phyloP scores from a whole-genome alignment of 2,113 vertebrate genomes.

The Varanus komodoensis region DNA sequence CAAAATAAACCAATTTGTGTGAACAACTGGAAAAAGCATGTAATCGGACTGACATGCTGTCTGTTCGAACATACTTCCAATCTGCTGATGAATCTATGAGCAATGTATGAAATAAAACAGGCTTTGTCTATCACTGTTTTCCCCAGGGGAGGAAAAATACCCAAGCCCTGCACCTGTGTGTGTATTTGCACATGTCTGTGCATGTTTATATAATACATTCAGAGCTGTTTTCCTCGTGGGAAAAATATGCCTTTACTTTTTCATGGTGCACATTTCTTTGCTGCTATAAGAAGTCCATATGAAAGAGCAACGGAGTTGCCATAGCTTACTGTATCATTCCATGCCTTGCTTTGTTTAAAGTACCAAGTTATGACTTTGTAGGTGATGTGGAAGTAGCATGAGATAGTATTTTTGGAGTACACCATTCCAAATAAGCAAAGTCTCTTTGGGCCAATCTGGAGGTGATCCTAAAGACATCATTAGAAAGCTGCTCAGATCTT shows the following conservation, averaged over 20 bases:
- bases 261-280: neutral
- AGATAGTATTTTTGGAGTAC: neutral
- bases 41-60: constrained; percentile 31
- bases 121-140: neutral
- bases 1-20: constrained; percentile 27
- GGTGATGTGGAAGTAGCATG: neutral
- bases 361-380: neutral
- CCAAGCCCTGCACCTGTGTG: neutral
- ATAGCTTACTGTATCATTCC: neutral
- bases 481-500: too few species aligned
- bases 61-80: neutral
- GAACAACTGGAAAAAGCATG: constrained; percentile 11
- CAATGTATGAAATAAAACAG: constrained; percentile 39
- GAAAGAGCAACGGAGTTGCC: neutral
- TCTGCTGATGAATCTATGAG: constrained; percentile 15
- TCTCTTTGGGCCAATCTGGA: neutral
- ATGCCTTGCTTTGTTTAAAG: neutral
- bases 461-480: neutral
- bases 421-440: neutral
- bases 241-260: neutral
- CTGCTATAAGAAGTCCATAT: neutral
- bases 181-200: neutral
- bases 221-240: neutral
- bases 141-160: neutral
- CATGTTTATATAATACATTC: neutral